phyloP scores from a whole-genome alignment of 2,888 invertebrate species.

The Drosophila austrosaltans region DNA sequence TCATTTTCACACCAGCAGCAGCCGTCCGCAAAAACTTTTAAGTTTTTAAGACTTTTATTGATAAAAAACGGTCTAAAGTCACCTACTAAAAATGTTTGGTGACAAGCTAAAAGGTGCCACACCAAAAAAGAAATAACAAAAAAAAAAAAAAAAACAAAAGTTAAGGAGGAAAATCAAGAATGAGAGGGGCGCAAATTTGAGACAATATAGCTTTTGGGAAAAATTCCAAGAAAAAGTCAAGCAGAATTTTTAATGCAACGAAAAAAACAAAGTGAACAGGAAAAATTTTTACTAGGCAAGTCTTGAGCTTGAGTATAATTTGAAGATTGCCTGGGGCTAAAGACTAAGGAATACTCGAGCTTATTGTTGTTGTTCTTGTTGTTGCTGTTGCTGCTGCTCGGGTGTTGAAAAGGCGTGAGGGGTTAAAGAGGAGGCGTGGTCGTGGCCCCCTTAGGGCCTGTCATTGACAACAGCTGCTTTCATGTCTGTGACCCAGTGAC shows the following conservation, averaged over 20 bases:
- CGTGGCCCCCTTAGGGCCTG: constrained; percentile 29
- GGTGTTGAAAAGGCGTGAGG: constrained; percentile 9
- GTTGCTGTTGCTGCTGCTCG: background rate
- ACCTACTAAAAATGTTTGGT: constrained; percentile 27
- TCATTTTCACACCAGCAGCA: constrained; percentile 10
- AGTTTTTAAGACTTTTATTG: constrained; percentile 43
- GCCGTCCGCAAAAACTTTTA: constrained; percentile 31
- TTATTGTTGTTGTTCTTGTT: constrained; percentile 11
- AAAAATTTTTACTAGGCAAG: constrained; percentile 11
- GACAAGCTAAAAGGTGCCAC: constrained; percentile 19
- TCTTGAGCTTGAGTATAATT: constrained; percentile 22
- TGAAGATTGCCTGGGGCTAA: constrained; percentile 13
- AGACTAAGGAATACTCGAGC: background rate
- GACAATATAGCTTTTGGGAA: constrained; percentile 27
- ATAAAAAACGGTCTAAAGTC: constrained; percentile 44
- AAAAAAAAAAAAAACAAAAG: background rate
- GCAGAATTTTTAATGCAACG: constrained; percentile 16
- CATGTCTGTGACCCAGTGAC: constrained; percentile 69
- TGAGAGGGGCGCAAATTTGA: background rate
- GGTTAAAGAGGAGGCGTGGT: constrained; percentile 10
- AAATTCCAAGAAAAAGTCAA: constrained; percentile 25
- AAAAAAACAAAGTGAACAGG: constrained; percentile 17
- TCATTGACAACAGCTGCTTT: constrained; percentile 63
- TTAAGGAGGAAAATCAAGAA: background rate
- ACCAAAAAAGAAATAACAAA: background rate